Evolutionary conservation across 2,113 vertebrate genomes (phyloP).

Genomic region (Murina feae): DNA sequence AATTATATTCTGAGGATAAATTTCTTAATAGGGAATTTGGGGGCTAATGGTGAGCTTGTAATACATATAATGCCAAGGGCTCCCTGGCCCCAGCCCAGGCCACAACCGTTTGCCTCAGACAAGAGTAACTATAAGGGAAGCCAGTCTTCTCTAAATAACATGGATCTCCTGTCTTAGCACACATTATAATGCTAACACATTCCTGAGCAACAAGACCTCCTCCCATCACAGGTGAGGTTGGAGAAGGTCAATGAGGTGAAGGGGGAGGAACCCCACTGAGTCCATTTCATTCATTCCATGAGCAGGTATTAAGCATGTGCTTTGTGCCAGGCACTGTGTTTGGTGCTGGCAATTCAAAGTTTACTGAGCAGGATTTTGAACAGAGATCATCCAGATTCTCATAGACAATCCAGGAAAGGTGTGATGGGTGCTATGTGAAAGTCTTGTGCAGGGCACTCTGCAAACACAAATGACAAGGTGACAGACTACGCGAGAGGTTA

Average conservation of each 20-base stretch:
- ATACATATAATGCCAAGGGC: background rate
- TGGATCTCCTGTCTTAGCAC: background rate
- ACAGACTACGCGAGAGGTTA: background rate
- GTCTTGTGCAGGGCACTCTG: background rate
- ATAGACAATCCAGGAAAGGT: background rate
- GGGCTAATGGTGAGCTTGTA: background rate
- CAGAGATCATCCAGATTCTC: background rate
- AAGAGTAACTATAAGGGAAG: background rate
- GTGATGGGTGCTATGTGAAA: fast-evolving
- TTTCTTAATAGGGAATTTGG: background rate
- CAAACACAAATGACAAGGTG: background rate
- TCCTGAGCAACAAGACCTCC: background rate
- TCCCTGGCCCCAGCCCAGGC: background rate
- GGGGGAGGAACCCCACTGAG: background rate
- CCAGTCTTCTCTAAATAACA: background rate
- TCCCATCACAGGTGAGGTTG: background rate
- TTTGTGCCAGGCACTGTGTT: background rate
- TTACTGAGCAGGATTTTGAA: background rate
- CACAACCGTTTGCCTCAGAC: background rate
- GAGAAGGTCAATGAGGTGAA: background rate
- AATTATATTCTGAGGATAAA: background rate
- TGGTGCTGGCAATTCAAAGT: background rate
- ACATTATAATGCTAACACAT: background rate
- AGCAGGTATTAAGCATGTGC: background rate
- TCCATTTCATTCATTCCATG: background rate